Percentiles rank a stretch among this genome's conserved stretches.
Conservation (phyloP, 53 echinoderm and acorn worm genomes). For the Crossaster papposus region DNA sequence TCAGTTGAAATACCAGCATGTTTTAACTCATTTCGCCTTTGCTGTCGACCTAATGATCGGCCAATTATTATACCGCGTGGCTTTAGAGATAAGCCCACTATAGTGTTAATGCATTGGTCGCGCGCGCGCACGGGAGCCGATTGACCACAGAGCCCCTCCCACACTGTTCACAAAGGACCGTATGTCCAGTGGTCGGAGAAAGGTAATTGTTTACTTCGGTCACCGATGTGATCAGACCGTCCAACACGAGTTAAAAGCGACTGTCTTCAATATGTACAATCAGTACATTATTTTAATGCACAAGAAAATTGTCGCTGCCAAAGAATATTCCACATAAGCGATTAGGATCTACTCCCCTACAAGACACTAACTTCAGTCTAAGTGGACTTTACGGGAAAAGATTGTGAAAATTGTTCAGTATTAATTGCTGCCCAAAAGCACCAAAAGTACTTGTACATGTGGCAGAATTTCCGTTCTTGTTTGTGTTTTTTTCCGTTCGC, state of each 20-base stretch:
- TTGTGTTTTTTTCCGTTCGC: not conserved
- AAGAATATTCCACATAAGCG: not conserved
- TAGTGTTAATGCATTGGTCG: not conserved
- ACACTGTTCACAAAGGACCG: not conserved
- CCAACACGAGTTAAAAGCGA: not conserved
- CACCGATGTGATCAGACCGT: not conserved
- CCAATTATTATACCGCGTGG: not conserved
- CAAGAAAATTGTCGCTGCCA: not conserved
- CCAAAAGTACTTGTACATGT: not conserved
- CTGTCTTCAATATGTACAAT: not conserved
- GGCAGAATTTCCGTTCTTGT: not conserved
- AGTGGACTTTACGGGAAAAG: too few relatives aligned
- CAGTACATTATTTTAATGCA: not conserved
- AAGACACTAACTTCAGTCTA: too few relatives aligned
- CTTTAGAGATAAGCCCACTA: not conserved
- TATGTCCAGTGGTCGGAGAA: not conserved
- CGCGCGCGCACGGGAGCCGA: not conserved
- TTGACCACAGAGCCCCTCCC: not conserved
- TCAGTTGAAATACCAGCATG: not conserved
- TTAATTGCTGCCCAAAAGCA: not conserved
- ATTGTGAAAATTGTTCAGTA: too few relatives aligned
- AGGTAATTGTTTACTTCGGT: not conserved
- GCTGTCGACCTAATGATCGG: not conserved
- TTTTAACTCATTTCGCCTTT: not conserved
- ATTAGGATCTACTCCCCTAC: not conserved